phyloP scores from a whole-genome alignment of 2,113 vertebrate genomes.

The Melanocharis versteri region DNA sequence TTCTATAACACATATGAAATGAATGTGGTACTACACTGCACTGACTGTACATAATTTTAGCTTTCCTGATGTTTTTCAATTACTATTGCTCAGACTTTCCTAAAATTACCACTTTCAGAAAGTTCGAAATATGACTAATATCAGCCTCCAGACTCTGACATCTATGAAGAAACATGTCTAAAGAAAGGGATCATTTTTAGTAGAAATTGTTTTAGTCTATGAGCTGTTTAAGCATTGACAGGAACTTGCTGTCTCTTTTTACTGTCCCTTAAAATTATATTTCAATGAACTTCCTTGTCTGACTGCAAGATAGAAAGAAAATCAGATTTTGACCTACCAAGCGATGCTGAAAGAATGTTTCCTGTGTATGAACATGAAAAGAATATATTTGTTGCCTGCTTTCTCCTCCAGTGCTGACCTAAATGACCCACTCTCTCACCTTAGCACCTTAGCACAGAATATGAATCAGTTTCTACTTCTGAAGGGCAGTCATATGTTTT shows the following conservation, averaged over 20 bases:
- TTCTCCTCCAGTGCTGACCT: neutral
- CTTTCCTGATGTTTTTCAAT: neutral
- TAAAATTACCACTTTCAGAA: neutral
- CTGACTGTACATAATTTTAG: neutral
- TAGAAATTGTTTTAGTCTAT: neutral
- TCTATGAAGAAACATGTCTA: neutral
- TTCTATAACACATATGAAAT: neutral
- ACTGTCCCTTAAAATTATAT: neutral
- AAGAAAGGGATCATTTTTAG: neutral
- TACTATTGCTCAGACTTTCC: neutral
- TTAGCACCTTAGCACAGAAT: neutral
- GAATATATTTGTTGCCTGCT: neutral
- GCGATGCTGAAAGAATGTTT: neutral
- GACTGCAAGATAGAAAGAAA: neutral
- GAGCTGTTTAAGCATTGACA: neutral
- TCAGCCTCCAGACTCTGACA: neutral
- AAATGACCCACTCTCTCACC: neutral
- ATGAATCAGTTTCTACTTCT: neutral
- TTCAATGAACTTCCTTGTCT: neutral
- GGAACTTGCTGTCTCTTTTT: neutral
- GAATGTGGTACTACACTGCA: neutral
- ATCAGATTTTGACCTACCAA: neutral
- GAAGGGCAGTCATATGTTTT: neutral
- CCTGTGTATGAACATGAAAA: neutral
- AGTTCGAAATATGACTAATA: neutral